Percentiles rank a stretch among this genome's conserved stretches.
Evolutionary conservation across 2,113 vertebrate species (phyloP).

Genomic region (Setophaga kirtlandii): DNA sequence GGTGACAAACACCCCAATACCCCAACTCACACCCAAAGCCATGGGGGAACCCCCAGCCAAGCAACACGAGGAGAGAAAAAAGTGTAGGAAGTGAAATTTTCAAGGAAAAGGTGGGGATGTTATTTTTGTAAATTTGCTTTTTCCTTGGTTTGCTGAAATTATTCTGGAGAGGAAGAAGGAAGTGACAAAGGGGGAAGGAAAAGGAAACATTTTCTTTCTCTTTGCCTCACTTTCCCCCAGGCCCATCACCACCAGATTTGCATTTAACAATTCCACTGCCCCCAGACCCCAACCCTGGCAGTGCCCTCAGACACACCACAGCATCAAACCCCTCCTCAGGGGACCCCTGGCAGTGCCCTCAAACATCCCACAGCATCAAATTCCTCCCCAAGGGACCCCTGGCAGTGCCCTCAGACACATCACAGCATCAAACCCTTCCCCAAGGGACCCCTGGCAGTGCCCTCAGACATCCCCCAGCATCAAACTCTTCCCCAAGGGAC

Average conservation of each 20-base stretch:
- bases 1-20: background rate
- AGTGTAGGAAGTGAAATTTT: background rate
- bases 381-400: too few species aligned
- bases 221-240: rapidly evolving
- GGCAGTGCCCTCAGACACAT: too few species aligned
- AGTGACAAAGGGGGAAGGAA: background rate
- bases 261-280: background rate
- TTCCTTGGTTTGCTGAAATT: background rate
- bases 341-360: too few species aligned
- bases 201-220: background rate
- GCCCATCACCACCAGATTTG: background rate
- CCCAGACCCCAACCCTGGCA: background rate
- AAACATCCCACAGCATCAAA: too few species aligned
- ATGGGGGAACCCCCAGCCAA: background rate
- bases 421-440: too few species aligned
- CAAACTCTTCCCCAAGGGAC: too few species aligned
- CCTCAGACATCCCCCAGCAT: background rate
- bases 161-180: background rate
- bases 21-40: background rate
- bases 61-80: background rate
- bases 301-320: background rate
- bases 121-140: background rate
- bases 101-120: background rate
- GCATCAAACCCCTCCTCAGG: too few species aligned
- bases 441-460: background rate